A percentile compares a stretch with the other conserved stretches of the same genome.
These are phyloP conservation scores for Diachasma alloeum DNA, from an alignment of 1,140 invertebrate genomes.

Conservation along the genomic window DNA sequence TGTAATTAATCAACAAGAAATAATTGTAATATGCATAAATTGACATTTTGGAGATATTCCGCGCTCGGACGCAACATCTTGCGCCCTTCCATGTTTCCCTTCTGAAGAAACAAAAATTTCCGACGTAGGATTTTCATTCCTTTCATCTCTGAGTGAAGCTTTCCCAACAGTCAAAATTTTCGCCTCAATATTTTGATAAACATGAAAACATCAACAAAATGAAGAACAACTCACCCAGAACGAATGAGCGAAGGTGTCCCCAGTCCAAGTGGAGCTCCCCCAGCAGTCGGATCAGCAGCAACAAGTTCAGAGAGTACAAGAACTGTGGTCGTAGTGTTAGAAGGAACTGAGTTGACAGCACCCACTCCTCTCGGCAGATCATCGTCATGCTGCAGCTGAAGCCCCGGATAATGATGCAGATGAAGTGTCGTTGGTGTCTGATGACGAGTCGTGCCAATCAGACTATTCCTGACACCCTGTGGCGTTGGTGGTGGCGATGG, in stretches of 20 bases:
- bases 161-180: too few relatives aligned
- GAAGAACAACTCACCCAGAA: constrained; percentile 52
- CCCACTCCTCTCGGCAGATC: constrained; percentile 53
- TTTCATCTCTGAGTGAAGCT: too few relatives aligned
- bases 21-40: too few relatives aligned
- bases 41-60: too few relatives aligned
- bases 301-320: constrained; percentile 67
- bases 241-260: constrained; percentile 45
- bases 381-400: constrained; percentile 64
- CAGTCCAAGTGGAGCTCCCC: constrained; percentile 1
- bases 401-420: constrained; percentile 60
- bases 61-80: too few relatives aligned
- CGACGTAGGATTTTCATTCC: too few relatives aligned
- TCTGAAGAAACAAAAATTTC: too few relatives aligned
- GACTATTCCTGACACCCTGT: constrained; percentile 59
- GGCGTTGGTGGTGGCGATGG: constrained; percentile 63
- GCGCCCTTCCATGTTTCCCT: too few relatives aligned
- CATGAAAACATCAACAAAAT: constrained; percentile 6
- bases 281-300: constrained; percentile 51
- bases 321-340: constrained; percentile 65
- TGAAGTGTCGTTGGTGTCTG: constrained; percentile 56
- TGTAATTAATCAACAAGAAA: too few relatives aligned
- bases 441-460: constrained; percentile 47
- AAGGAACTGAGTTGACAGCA: constrained; percentile 51
- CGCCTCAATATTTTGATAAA: not conserved